Conservation (phyloP, 37 sponge, comb jelly and placozoan genomes). For the Spongilla lacustris region DNA sequence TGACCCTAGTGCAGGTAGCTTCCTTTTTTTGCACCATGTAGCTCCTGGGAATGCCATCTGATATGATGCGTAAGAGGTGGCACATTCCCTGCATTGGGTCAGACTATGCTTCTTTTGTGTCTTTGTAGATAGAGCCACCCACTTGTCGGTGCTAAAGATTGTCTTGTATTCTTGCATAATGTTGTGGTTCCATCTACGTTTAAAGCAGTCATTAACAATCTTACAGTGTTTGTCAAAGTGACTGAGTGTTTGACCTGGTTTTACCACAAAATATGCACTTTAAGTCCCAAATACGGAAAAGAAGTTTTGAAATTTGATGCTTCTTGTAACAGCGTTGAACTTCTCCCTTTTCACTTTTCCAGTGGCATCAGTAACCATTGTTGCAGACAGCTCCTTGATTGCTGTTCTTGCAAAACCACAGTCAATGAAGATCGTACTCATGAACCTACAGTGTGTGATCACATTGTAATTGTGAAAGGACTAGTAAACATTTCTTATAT, state of each 20-base stretch:
- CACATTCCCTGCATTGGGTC: background rate
- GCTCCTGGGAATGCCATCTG: background rate
- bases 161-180: background rate
- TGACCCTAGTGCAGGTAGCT: background rate
- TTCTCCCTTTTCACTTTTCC: background rate
- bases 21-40: background rate
- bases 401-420: background rate
- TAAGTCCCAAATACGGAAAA: background rate
- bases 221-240: background rate
- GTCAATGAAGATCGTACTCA: background rate
- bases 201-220: background rate
- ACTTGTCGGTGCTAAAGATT: background rate
- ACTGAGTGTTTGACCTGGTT: background rate
- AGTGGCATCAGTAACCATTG: background rate
- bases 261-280: background rate
- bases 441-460: background rate
- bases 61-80: background rate
- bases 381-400: background rate
- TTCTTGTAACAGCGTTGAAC: background rate
- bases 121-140: background rate
- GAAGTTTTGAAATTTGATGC: background rate
- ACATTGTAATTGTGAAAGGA: background rate
- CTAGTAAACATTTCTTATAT: background rate
- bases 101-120: background rate
- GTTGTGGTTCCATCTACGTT: background rate